These are phyloP conservation scores for Sinohyriopsis cumingii DNA, from an alignment of 2,888 invertebrate genomes.

Conservation along the genomic window DNA sequence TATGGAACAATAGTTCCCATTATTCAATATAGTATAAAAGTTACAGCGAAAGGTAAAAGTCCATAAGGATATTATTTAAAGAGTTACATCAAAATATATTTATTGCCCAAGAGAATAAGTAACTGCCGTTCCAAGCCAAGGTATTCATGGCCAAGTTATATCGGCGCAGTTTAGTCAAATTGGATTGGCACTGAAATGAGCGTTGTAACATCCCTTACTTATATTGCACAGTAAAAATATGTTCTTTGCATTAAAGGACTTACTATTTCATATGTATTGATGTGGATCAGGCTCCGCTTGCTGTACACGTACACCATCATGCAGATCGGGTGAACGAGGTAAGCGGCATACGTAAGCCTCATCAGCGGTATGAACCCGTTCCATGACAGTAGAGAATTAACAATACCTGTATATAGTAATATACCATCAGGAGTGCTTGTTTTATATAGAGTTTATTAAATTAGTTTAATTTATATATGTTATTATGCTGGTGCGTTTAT, in stretches of 20 bases:
- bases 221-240: too few species aligned
- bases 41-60: too few species aligned
- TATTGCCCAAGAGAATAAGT: too few species aligned
- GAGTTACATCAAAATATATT: too few species aligned
- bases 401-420: constrained; percentile 75
- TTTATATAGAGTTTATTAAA: background rate
- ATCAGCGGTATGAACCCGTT: constrained; percentile 90
- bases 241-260: constrained; percentile 17
- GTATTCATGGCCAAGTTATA: too few species aligned
- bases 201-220: too few species aligned
- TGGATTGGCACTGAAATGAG: too few species aligned
- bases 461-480: background rate
- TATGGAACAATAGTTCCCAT: too few species aligned
- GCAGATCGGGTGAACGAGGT: constrained; percentile 76
- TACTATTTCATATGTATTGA: constrained; percentile 52
- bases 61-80: too few species aligned
- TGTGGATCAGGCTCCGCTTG: constrained; percentile 42
- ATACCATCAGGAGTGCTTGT: background rate
- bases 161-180: too few species aligned
- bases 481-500: background rate
- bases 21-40: too few species aligned
- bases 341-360: constrained; percentile 94
- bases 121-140: too few species aligned
- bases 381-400: constrained; percentile 87
- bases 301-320: constrained; percentile 57